Base-by-base conservation (phyloP, 2,113 vertebrate genomes). In the Falcunculus frontatus region DNA sequence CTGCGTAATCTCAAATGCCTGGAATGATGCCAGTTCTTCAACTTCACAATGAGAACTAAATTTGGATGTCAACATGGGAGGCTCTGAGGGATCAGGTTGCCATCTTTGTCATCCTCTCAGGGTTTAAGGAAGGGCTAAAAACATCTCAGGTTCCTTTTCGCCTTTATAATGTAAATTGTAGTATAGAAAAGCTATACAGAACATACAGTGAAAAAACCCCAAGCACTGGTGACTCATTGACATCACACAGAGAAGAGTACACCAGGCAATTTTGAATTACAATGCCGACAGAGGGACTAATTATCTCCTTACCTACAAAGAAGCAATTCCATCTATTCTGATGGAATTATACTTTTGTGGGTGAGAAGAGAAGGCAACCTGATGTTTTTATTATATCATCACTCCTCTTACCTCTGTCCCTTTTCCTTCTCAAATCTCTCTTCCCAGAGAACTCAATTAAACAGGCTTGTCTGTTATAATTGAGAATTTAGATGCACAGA, bases 381-480 rank as follows among this genome's bases (percentile, higher is more conserved):
- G 62, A 44, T 60, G 60, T 90, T 89, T 84, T 79, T 91, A 90
- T 81, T 82, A 55, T 65, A 80, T 84, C 35, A 79, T 85, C 11
- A 35, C 78, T 96, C 69, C 63, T 96, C 82, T 96, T 96, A 96
- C 85, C 55, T 89, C 73, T 93, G 83, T 69, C 78, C 57, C 68
- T 93, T 97, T 96, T 92, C 92, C 79, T 96, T 95, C 94, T 96
- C 84, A 95, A 96, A 90, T 35, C 22, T 92, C 41, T 84, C 57
- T 78, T 83, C 72, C 74, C 64, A 81, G 75, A 89, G n/a, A 97
- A 95, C 47, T 85, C 87, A 96, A 64, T 89, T 87, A 84, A 96
- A 97, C 46, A 86, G 62, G 42, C 85, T 92, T 60, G 37, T 89
- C 94, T 90, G 82, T 96, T 95, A 89, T 95, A 90, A 95, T 55